Evolutionary conservation across 1,140 invertebrate species (phyloP), one percentile per base, ranked within the genome.

Genomic region (Parapsyche elsis): DNA sequence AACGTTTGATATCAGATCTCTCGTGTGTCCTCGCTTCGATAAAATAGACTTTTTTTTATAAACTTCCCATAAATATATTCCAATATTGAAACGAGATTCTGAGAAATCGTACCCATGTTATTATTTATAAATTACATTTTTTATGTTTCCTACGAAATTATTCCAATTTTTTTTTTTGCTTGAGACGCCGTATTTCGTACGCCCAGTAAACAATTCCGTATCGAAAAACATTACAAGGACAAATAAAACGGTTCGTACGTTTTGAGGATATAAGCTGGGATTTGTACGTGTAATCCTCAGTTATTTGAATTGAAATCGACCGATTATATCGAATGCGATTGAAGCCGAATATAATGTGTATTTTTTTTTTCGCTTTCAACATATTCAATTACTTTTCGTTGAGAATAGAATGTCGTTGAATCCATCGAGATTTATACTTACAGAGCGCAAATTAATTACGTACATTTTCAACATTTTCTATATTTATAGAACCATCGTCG

Each of bases 221-320:
- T 16, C 53, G 53, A 61, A 9, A 16, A 21, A 61, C 19, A 61
- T 19, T 61, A 21, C 9, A 61, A 61, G 21, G 21, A 61, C 1
- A 9, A 61, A 19, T 21, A 61, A 16, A 61, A 61, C 21, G 16
- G 19, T 19, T 9, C 57, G 57, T 19, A 61, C 57, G 57, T 61
- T 61, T 61, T 21, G 14, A 61, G 16, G 57, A 21, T 61, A 9
- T 19, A 61, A 19, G 57, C 57, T 9, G 57, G 21, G 57, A 61
- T 61, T 61, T 61, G 57, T 9, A 19, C 9, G 57, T 21, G 57
- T 61, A 61, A 61, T 61, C 57, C 57, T 21, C n/a, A 21, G 16
- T 61, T 61, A 61, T 61, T 61, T 61, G 57, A 61, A 61, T 61
- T 21, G 57, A 61, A 61, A 61, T 21, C n/a, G 57, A 9, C 21